Conservation (phyloP, 2,888 invertebrate species). For the Pemphredon lugubris region DNA sequence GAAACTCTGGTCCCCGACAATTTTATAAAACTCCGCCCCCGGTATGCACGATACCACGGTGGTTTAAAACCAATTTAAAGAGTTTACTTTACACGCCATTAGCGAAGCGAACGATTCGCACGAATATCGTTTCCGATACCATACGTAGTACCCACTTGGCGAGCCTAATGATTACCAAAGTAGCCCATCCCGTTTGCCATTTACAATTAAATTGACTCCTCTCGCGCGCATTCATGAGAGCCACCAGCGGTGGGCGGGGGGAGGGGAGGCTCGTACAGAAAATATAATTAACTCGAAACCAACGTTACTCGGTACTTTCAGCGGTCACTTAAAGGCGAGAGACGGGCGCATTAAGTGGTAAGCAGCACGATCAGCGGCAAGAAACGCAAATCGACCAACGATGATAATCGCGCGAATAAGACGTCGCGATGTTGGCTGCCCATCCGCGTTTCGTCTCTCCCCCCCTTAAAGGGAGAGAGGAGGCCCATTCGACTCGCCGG, state of each 20-base stretch:
- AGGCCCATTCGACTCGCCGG: conserved; percentile 5
- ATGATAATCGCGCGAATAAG: conserved; percentile 74
- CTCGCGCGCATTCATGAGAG: neutral
- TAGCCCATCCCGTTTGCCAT: too few relatives aligned
- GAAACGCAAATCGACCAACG: conserved; percentile 58
- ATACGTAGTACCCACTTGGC: too few relatives aligned
- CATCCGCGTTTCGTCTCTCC: conserved; percentile 45
- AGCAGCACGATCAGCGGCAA: conserved; percentile 29
- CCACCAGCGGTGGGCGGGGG: too few relatives aligned
- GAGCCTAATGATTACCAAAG: too few relatives aligned
- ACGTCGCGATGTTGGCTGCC: conserved; percentile 65
- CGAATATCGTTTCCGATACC: too few relatives aligned
- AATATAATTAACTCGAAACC: conserved; percentile 43
- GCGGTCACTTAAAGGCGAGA: conserved; percentile 20
- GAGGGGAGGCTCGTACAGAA: conserved; percentile 8
- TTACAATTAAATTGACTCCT: neutral
- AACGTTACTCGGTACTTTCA: conserved; percentile 7
- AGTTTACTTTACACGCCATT: too few relatives aligned
- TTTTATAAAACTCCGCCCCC: too few relatives aligned
- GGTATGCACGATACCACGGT: too few relatives aligned
- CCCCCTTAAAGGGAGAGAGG: conserved; percentile 40
- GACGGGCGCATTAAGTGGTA: conserved; percentile 36
- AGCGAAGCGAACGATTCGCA: too few relatives aligned
- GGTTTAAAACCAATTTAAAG: too few relatives aligned
- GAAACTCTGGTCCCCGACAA: too few relatives aligned